A percentile compares a stretch with the other conserved stretches of the same genome.
phyloP scores from a whole-genome alignment of 2,888 invertebrate genomes.

The Octonoba sinensis region DNA sequence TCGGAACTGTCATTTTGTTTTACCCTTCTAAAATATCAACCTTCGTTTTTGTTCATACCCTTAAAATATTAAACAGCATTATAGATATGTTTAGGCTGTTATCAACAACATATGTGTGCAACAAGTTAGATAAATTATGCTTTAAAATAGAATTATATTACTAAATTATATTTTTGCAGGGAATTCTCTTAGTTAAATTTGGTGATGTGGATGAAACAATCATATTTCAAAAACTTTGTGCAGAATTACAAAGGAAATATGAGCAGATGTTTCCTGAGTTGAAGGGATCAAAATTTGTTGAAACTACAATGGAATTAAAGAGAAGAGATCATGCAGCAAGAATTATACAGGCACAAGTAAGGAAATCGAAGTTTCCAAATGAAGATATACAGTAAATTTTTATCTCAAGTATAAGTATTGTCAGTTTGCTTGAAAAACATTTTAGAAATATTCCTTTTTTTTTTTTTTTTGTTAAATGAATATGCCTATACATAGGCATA shows the following conservation, averaged over 20 bases:
- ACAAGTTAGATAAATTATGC: no score
- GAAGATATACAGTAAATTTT: no score
- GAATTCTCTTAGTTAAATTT: conserved; percentile 42
- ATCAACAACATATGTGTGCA: no score
- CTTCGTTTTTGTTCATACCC: no score
- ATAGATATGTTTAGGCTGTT: no score
- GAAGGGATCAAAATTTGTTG: conserved; percentile 32
- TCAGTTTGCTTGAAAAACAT: no score
- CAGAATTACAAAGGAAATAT: conserved; percentile 24
- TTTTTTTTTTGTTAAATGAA: no score
- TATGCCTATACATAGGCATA: no score
- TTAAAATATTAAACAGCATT: no score
- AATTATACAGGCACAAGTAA: conserved; percentile 36
- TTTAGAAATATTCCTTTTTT: no score
- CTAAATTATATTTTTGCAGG: conserved; percentile 16
- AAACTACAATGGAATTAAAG: conserved; percentile 44
- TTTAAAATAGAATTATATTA: background rate
- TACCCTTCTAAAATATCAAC: background rate
- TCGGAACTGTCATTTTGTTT: background rate
- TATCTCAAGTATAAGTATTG: no score
- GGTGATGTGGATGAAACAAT: conserved; percentile 31
- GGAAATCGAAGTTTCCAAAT: background rate
- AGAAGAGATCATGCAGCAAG: conserved; percentile 41
- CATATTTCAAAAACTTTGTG: conserved; percentile 10
- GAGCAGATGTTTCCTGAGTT: conserved; percentile 39